phyloP scores from a whole-genome alignment of 2,113 vertebrate species.

The Larimichthys polyactis region DNA sequence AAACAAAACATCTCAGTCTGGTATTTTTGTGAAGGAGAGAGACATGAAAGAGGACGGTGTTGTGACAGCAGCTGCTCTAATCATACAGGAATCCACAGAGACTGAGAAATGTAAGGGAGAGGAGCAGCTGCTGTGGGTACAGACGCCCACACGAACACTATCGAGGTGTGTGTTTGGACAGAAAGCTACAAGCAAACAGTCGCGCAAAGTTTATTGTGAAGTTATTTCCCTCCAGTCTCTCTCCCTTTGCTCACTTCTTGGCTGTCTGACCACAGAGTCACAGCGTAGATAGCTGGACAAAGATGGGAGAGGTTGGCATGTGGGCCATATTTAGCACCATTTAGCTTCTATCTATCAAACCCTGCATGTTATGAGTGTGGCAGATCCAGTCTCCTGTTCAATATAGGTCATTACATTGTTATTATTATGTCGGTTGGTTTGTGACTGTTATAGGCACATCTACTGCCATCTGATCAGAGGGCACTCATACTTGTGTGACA shows the following conservation, averaged over 20 bases:
- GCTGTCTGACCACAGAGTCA: neutral
- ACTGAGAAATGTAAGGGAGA: conserved; percentile 50
- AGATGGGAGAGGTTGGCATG: neutral
- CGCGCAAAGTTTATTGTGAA: no score
- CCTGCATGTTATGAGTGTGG: conserved; percentile 36
- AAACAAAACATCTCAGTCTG: conserved; percentile 61
- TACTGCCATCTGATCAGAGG: conserved; percentile 79
- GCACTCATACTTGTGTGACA: conserved; percentile 75
- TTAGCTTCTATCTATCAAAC: neutral
- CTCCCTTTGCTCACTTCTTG: no score
- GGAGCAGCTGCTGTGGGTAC: conserved; percentile 36
- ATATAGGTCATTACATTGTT: conserved; percentile 82
- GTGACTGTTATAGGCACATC: conserved; percentile 77
- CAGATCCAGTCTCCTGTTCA: conserved; percentile 73
- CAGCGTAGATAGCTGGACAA: conserved; percentile 9
- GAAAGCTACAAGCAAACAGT: neutral
- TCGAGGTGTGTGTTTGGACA: conserved; percentile 47
- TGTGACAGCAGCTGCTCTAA: conserved; percentile 65
- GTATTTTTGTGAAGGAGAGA: conserved; percentile 48
- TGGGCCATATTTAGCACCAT: neutral
- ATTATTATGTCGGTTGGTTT: conserved; percentile 67
- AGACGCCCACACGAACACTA: conserved; percentile 61
- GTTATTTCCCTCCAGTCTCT: no score
- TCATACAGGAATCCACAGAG: conserved; percentile 67
- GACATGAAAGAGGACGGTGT: conserved; percentile 53